These are phyloP conservation scores for Zaprionus tsacasi DNA, from an alignment of 1,140 invertebrate genomes.

Conservation along the genomic window DNA sequence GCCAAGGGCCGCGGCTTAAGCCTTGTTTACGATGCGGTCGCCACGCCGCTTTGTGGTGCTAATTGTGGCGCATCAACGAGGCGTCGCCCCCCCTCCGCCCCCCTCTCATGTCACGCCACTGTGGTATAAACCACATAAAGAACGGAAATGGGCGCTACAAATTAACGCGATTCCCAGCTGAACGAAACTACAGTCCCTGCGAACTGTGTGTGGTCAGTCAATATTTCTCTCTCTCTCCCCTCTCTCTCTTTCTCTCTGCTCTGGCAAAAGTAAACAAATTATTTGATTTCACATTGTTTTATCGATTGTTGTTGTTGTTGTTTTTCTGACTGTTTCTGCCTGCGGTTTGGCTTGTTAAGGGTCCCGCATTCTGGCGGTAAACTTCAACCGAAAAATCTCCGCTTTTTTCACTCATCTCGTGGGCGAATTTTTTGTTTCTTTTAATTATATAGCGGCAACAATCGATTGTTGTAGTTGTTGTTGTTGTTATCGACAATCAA, in stretches of 20 bases:
- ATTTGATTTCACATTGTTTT: constrained; percentile 58
- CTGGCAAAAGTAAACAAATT: constrained; percentile 74
- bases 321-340: constrained; percentile 44
- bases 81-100: constrained; percentile 2
- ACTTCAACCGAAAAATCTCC: constrained; percentile 52
- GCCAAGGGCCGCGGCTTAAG: constrained; percentile 51
- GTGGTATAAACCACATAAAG: constrained; percentile 54
- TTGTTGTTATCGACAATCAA: constrained; percentile 49
- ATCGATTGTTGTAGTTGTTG: constrained; percentile 1
- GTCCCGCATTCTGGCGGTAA: constrained; percentile 42
- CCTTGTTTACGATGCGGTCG: constrained; percentile 59
- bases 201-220: constrained; percentile 41
- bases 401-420: constrained; percentile 39
- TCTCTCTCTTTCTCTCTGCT: not conserved
- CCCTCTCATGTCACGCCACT: no score
- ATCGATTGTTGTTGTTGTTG: constrained; percentile 29
- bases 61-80: constrained; percentile 73
- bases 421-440: constrained; percentile 49
- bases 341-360: constrained; percentile 66
- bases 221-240: constrained; percentile 38
- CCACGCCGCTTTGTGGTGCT: constrained; percentile 54
- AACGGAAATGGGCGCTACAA: constrained; percentile 75
- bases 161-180: constrained; percentile 47
- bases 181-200: constrained; percentile 4
- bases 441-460: constrained; percentile 54